Base-by-base conservation (phyloP, 2,888 invertebrate species). In the Dryobotodes eremita region DNA sequence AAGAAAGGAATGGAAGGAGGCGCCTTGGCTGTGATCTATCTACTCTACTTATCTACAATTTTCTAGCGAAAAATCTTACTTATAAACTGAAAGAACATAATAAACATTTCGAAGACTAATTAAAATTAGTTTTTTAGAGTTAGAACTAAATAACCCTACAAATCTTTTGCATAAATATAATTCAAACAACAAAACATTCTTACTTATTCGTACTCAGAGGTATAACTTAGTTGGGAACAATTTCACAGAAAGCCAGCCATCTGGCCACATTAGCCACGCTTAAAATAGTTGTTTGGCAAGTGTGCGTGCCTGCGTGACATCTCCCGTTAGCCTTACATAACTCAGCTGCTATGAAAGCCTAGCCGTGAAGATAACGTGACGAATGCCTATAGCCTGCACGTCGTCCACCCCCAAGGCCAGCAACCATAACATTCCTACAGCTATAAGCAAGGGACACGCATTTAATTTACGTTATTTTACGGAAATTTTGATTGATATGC, bases 251-350 rank as follows among this genome's bases (percentile, higher is more conserved):
- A 77, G 62, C 69, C 64, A 64, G 50, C 65, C 68, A 75, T 83
- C 71, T 80, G 59, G 80, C 70, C 77, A 88, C 75, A 88, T 88
- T 81, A 80, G 84, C 72, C 65, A 48, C 69, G 75, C 80, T 79
- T 80, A 77, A 86, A 87, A 91, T 91, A 91, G 89, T 88, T 88
- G 88, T 89, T 90, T 85, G 76, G 84, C 76, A 78, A 85, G 69
- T 79, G 92, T 93, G 93, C 94, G 94, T 94, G 94, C 83, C 90
- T 84, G 83, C 88, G 89, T 89, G 91, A 90, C 92, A 92, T 93
- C 92, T 90, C 87, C 84, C 74, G 77, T 84, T 80, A 88, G 86
- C 77, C 76, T 87, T 82, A 86, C 85, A 89, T 90, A 89, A 90
- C 89, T 87, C 83, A 83, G 84, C 81, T 73, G 82, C 83, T 92